A percentile compares a stretch with the other conserved stretches of the same genome.
Conservation (phyloP, 2,888 invertebrate species). For the Iselma pallidipennis region DNA sequence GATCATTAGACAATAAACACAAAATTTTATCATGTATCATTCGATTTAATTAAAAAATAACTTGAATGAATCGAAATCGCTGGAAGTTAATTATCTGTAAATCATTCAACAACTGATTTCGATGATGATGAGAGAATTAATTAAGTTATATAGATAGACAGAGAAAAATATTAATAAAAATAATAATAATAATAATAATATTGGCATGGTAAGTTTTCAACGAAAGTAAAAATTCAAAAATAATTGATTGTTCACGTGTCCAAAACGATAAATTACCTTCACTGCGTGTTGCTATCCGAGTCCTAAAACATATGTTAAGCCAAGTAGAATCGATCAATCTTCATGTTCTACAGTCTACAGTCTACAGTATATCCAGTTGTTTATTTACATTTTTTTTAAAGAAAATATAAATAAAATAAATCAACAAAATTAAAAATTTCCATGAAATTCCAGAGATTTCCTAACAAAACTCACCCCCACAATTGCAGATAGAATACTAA, state of each 20-base stretch:
- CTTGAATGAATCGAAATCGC: constrained; percentile 10
- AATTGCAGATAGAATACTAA: not conserved
- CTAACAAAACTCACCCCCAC: no score
- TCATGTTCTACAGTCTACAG: not conserved
- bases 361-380: no score
- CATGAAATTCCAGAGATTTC: no score
- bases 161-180: not conserved
- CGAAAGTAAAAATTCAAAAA: constrained; percentile 1
- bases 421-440: no score
- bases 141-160: no score
- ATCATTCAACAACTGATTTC: not conserved
- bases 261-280: constrained; percentile 16
- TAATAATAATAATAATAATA: no score
- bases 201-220: no score
- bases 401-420: no score
- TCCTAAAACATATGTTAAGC: constrained; percentile 15
- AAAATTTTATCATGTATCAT: constrained; percentile 15
- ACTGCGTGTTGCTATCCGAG: constrained; percentile 9
- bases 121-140: no score
- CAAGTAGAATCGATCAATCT: constrained; percentile 11
- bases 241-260: constrained; percentile 22
- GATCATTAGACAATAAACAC: constrained; percentile 10
- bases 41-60: constrained; percentile 22
- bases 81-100: not conserved
- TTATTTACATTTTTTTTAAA: no score